Evolutionary conservation across 1,140 invertebrate genomes (phyloP).

Genomic region (Brachionus rubens): DNA sequence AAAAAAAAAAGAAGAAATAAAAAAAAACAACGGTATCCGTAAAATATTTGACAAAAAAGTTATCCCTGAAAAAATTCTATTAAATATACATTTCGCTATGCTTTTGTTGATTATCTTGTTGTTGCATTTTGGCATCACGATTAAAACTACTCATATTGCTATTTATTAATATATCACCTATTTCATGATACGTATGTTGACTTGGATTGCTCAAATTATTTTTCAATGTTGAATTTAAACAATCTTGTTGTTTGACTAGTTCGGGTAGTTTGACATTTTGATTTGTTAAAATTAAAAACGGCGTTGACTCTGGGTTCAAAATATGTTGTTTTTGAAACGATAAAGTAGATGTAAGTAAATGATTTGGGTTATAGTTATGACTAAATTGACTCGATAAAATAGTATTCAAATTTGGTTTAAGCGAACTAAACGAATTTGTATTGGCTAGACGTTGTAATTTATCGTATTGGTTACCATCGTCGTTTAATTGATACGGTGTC

Average conservation of each 20-base stretch:
- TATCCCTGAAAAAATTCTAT: no score
- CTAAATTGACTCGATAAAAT: neutral
- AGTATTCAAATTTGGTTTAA: neutral
- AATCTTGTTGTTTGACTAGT: neutral
- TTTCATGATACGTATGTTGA: slow-evolving; percentile 42
- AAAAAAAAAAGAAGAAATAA: slow-evolving; percentile 1
- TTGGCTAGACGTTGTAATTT: neutral
- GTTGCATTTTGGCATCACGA: neutral
- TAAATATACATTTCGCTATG: slow-evolving; percentile 34
- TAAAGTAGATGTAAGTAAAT: neutral
- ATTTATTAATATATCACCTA: slow-evolving; percentile 21
- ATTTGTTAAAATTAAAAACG: slow-evolving; percentile 5
- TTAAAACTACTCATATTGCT: neutral
- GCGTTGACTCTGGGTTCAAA: neutral
- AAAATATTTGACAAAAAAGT: neutral
- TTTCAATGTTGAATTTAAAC: neutral
- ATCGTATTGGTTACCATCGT: slow-evolving; percentile 1
- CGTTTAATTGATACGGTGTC: neutral
- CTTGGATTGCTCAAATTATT: neutral
- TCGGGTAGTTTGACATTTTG: neutral
- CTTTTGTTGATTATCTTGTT: neutral
- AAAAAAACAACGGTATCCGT: slow-evolving; percentile 22
- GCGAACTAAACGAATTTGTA: neutral
- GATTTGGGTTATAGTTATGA: neutral
- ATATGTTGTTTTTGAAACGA: slow-evolving; percentile 14